These are phyloP conservation scores for Drosophila bocki DNA, from an alignment of 1,140 invertebrate species.

Conservation along the genomic window DNA sequence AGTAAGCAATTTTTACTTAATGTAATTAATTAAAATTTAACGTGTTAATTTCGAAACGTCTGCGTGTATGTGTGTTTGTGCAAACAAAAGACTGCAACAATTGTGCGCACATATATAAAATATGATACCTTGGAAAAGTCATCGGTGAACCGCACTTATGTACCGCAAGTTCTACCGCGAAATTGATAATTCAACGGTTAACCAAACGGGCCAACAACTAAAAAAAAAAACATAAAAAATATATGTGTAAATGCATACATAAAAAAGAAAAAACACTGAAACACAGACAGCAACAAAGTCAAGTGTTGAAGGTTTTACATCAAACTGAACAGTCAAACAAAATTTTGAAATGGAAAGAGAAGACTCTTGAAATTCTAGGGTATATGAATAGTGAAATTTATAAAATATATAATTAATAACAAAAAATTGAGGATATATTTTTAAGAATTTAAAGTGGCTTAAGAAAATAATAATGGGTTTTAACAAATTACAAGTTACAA, in stretches of 20 bases:
- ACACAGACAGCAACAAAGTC: constrained; percentile 18
- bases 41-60: constrained; percentile 66
- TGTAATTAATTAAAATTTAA: constrained; percentile 81
- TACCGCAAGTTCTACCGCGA: constrained; percentile 83
- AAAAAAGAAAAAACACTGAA: constrained; percentile 12
- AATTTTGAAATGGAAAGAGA: background rate
- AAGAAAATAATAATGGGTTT: too few relatives aligned
- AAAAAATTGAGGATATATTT: background rate
- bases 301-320: constrained; percentile 76
- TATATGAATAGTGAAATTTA: background rate
- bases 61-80: constrained; percentile 4
- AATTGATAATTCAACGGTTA: constrained; percentile 85
- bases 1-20: constrained; percentile 73
- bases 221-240: constrained; percentile 28
- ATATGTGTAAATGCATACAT: constrained; percentile 1
- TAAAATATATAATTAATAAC: too few relatives aligned
- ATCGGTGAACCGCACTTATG: constrained; percentile 84
- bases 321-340: constrained; percentile 58
- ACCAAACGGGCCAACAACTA: constrained; percentile 74
- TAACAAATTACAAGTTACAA: background rate
- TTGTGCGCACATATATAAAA: constrained; percentile 49
- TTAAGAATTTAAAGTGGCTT: too few relatives aligned
- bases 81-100: constrained; percentile 46
- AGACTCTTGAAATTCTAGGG: background rate
- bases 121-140: constrained; percentile 84